These are phyloP conservation scores for Perodicticus potto DNA, from an alignment of 2,797 vertebrate genomes.

Conservation along the genomic window DNA sequence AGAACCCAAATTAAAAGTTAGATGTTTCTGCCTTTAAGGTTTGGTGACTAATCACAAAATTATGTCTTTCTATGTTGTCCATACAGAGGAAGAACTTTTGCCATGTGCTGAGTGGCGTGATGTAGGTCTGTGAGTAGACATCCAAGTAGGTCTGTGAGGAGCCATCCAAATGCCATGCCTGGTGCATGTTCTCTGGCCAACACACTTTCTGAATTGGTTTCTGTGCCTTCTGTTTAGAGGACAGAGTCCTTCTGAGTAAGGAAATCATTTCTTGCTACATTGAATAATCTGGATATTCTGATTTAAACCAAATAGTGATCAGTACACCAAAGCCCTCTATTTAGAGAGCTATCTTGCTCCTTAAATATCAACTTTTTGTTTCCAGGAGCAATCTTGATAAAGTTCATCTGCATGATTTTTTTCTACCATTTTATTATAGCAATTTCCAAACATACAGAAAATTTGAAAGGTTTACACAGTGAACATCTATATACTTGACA, in stretches of 20 bases:
- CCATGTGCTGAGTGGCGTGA: too few relatives aligned
- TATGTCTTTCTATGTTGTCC: not conserved
- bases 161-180: not conserved
- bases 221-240: not conserved
- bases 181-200: not conserved
- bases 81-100: not conserved
- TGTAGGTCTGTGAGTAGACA: not conserved
- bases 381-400: not conserved
- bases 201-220: not conserved
- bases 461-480: not conserved
- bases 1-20: not conserved
- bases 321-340: not conserved
- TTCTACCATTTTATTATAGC: not conserved
- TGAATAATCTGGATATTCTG: not conserved
- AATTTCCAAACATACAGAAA: slow-evolving; percentile 16
- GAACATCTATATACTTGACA: not conserved
- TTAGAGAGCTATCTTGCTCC: not conserved
- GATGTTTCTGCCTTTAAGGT: not conserved
- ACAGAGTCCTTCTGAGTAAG: not conserved
- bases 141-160: not conserved
- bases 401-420: not conserved
- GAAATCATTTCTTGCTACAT: not conserved
- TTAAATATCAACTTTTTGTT: slow-evolving; percentile 13
- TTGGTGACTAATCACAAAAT: not conserved
- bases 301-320: slow-evolving; percentile 18